Percentiles rank a stretch among this genome's conserved stretches.
phyloP scores from a whole-genome alignment of 2,113 vertebrate species.

The Menidia beryllina region DNA sequence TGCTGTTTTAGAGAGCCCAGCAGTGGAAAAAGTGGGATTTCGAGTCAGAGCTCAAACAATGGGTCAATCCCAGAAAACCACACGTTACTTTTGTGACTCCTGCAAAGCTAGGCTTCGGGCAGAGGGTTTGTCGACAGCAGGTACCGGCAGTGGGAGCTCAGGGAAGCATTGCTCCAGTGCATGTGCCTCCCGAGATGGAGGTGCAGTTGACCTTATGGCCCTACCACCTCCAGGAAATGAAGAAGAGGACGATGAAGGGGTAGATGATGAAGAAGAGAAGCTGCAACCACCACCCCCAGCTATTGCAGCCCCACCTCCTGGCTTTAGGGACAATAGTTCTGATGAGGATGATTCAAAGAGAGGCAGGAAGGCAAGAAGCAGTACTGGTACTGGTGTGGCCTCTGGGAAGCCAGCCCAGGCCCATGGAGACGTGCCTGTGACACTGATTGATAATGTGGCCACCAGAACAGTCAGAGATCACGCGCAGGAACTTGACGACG shows the following conservation, averaged over 20 bases:
- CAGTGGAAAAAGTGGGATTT: slow-evolving; percentile 80
- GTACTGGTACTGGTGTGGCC: slow-evolving; percentile 19
- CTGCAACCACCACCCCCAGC: slow-evolving; percentile 87
- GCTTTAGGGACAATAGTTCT: slow-evolving; percentile 97
- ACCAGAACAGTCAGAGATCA: slow-evolving; percentile 94
- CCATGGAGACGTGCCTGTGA: slow-evolving; percentile 93
- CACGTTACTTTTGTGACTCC: slow-evolving; percentile 92
- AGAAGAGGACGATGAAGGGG: slow-evolving; percentile 83
- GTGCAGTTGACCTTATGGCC: slow-evolving; percentile 92
- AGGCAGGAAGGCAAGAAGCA: slow-evolving; percentile 73
- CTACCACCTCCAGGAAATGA: slow-evolving; percentile 93
- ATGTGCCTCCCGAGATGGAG: slow-evolving; percentile 87
- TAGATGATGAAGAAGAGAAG: slow-evolving; percentile 76
- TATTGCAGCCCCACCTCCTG: slow-evolving; percentile 94
- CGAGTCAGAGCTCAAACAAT: slow-evolving; percentile 90
- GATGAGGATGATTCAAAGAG: slow-evolving; percentile 95
- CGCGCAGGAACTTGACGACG: slow-evolving; percentile 96
- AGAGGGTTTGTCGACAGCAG: slow-evolving; percentile 65
- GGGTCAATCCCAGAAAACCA: slow-evolving; percentile 82
- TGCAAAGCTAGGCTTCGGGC: slow-evolving; percentile 91
- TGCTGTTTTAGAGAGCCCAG: slow-evolving; percentile 70
- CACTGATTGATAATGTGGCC: slow-evolving; percentile 92
- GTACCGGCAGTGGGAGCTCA: slow-evolving; percentile 65
- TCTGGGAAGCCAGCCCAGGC: slow-evolving; percentile 65
- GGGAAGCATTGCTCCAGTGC: slow-evolving; percentile 78